Evolutionary conservation across 2,888 invertebrate species (phyloP), one percentile per base, ranked within the genome.

Genomic region (Ophioninae sp.): DNA sequence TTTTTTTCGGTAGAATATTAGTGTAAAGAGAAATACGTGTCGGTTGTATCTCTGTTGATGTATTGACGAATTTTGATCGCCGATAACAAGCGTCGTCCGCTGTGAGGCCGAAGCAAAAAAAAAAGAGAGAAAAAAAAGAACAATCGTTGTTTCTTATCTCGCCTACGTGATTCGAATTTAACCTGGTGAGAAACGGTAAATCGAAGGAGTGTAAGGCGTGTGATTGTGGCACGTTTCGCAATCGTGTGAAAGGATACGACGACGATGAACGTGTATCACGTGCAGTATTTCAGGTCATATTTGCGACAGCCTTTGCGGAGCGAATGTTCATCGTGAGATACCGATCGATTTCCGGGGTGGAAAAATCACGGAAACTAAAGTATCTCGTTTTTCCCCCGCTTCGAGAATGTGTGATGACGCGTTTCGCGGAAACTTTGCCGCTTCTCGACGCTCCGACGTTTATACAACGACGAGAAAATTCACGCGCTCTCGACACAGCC

Each of bases 21-120:
- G 85, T 85, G 86, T 83, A 85, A 62, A 77, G 81, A 75, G 84
- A 30, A 79, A 79, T 79, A 81, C 59, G 78, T 81, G 80, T 76
- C 75, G 79, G 79, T 77, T 81, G 74, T 78, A 78, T 81, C 69
- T 50, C 78, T 69, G 68, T 74, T 41, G 21, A 62, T 65, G 69
- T 67, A 79, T 81, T 13, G 64, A 50, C 3, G 61, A 74, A 68
- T 76, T 73, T 23, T 75, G 50, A 80, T 57, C 73, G 67, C 73
- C 10, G 2, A 62, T 44, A 59, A 73, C 44, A 23, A n/a, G 59
- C 37, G 61, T 78, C 77, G 62, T 78, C 67, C 20, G n/a, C 50
- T 72, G 44, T 39, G 10, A 65, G 79, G 64, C 64, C 41, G 59
- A 61, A 21, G 20, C 20, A 17, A 59, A 59, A 20, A 59, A 59